These are phyloP conservation scores for Bursaphelenchus okinawaensis DNA, from an alignment of 2,888 invertebrate genomes.

Conservation along the genomic window DNA sequence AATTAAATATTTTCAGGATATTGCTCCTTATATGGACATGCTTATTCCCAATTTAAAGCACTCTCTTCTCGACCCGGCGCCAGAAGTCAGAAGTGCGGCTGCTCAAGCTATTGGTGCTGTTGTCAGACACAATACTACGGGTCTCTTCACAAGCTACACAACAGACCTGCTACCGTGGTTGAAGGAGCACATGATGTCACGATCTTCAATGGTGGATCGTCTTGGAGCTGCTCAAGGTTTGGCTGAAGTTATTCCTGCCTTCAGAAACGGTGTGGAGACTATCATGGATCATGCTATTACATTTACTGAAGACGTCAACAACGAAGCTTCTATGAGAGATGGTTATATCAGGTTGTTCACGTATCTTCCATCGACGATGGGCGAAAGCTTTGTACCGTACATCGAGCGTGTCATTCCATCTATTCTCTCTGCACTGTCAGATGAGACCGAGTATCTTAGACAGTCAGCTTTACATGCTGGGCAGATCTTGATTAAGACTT, in stretches of 20 bases:
- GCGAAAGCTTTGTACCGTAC: slow-evolving; percentile 87
- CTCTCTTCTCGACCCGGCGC: slow-evolving; percentile 91
- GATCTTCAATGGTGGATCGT: slow-evolving; percentile 84
- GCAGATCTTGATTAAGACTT: slow-evolving; percentile 89
- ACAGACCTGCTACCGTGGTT: slow-evolving; percentile 83
- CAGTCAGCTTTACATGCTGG: slow-evolving; percentile 94
- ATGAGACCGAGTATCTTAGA: slow-evolving; percentile 95
- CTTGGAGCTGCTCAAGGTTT: slow-evolving; percentile 84
- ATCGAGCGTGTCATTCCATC: slow-evolving; percentile 94
- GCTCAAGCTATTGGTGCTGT: slow-evolving; percentile 78
- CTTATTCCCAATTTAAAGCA: slow-evolving; percentile 93
- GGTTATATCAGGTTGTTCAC: slow-evolving; percentile 99
- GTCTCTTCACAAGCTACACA: slow-evolving; percentile 12
- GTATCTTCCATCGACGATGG: slow-evolving; percentile 95
- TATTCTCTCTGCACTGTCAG: slow-evolving; percentile 86
- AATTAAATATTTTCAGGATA: slow-evolving; percentile 64
- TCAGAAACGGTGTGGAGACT: slow-evolving; percentile 75
- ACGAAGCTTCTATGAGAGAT: slow-evolving; percentile 84
- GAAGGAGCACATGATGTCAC: slow-evolving; percentile 92
- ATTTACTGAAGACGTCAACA: slow-evolving; percentile 55
- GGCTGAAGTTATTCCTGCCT: slow-evolving; percentile 34
- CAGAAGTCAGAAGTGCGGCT: slow-evolving; percentile 91
- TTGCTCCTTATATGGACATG: slow-evolving; percentile 87
- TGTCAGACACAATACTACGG: slow-evolving; percentile 32
- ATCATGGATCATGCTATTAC: slow-evolving; percentile 73